phyloP scores from a whole-genome alignment of 2,888 invertebrate species.

The Asteroscopus sphinx region DNA sequence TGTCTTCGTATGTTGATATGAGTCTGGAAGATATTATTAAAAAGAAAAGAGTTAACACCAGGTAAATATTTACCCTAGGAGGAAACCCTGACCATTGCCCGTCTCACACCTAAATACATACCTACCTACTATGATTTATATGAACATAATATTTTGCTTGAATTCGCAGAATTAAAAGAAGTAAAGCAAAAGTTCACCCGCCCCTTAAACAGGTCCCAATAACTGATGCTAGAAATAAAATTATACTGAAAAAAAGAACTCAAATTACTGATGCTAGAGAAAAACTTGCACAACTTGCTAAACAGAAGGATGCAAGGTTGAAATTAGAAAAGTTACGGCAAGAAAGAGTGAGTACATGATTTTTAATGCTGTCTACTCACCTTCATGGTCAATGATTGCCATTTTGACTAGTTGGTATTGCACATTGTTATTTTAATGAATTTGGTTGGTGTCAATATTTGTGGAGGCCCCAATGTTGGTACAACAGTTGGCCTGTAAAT shows the following conservation, averaged over 20 bases:
- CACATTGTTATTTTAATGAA: too few species aligned
- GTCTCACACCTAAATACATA: too few species aligned
- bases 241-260: slow-evolving; percentile 93
- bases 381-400: too few species aligned
- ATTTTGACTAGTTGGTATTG: too few species aligned
- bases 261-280: slow-evolving; percentile 95
- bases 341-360: slow-evolving; percentile 72
- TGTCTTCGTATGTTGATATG: slow-evolving; percentile 82
- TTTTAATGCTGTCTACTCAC: too few species aligned
- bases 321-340: slow-evolving; percentile 92
- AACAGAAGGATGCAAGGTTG: slow-evolving; percentile 93
- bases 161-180: slow-evolving; percentile 50
- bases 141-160: not conserved
- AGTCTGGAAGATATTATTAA: slow-evolving; percentile 87
- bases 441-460: too few species aligned
- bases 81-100: too few species aligned
- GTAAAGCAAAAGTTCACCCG: slow-evolving; percentile 45
- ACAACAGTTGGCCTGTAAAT: too few species aligned
- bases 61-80: too few species aligned
- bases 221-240: slow-evolving; percentile 94
- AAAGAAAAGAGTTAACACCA: slow-evolving; percentile 75
- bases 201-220: slow-evolving; percentile 62
- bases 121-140: too few species aligned
- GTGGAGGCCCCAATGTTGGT: too few species aligned
- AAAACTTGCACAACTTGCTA: slow-evolving; percentile 93